A percentile compares a stretch with the other conserved stretches of the same genome.
phyloP scores from a whole-genome alignment of 37 sponge, comb jelly and placozoan species.

The Axinella damicornis region DNA sequence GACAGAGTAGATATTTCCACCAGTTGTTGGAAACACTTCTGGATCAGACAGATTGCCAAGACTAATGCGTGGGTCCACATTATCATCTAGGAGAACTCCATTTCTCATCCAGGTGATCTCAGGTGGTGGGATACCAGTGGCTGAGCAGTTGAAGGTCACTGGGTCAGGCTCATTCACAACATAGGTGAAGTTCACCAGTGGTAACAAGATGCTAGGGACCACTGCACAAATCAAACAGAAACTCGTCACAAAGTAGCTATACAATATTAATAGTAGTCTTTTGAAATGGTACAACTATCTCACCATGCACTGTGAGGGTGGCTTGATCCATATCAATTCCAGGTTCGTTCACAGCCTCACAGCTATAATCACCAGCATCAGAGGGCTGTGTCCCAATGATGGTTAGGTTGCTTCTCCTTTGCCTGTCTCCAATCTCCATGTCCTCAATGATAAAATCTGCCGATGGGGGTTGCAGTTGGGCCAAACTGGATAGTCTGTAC shows the following conservation, averaged over 20 bases:
- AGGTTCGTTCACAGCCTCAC: conserved; percentile 59
- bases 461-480: too few relatives aligned
- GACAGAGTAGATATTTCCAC: conserved; percentile 15
- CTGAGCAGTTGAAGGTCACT: conserved; percentile 49
- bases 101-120: conserved; percentile 37
- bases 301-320: too few relatives aligned
- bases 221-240: too few relatives aligned
- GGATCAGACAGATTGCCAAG: not conserved
- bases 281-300: too few relatives aligned
- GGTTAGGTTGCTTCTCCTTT: conserved; percentile 27
- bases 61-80: conserved; percentile 17
- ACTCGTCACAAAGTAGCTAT: too few relatives aligned
- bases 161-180: conserved; percentile 27
- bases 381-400: conserved; percentile 7
- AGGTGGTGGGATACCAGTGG: conserved; percentile 52
- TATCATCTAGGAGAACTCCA: not conserved
- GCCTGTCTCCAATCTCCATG: not conserved
- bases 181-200: not conserved
- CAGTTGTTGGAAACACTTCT: not conserved
- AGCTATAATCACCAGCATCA: conserved; percentile 54
- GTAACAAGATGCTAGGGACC: too few relatives aligned
- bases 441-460: not conserved
- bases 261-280: too few relatives aligned
- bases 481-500: conserved; percentile 12
- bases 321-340: conserved; percentile 6